Conservation (phyloP, 2,113 vertebrate genomes). For the Spilogale gracilis region DNA sequence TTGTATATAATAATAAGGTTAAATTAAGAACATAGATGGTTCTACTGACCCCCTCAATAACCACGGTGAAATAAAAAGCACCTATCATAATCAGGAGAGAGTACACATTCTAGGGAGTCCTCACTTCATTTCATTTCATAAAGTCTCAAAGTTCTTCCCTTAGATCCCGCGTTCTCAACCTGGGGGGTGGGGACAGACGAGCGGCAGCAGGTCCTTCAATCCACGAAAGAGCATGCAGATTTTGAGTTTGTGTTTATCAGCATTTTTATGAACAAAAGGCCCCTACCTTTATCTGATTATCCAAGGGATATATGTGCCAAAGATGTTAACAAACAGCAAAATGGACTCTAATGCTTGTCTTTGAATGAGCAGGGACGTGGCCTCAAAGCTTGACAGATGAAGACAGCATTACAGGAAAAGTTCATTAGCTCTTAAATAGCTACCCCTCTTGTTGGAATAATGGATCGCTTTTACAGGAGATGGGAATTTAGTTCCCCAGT, state of each 20-base stretch:
- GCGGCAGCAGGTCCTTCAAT: not conserved
- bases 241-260: not conserved
- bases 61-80: not conserved
- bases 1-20: not conserved
- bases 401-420: not conserved
- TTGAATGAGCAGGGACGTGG: not conserved
- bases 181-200: not conserved
- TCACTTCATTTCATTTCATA: not conserved
- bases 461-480: not conserved
- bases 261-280: not conserved
- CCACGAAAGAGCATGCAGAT: not conserved
- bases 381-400: not conserved
- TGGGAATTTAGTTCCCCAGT: not conserved
- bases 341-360: not conserved
- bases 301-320: not conserved
- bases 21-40: slow-evolving; percentile 37
- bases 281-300: slow-evolving; percentile 6
- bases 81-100: not conserved
- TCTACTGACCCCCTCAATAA: not conserved
- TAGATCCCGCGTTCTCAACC: not conserved
- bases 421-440: not conserved
- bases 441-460: not conserved
- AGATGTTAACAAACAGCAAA: slow-evolving; percentile 18
- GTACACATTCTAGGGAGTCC: not conserved
- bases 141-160: not conserved